Conservation (phyloP, 2,113 vertebrate species). For the Epinephelus fuscoguttatus region DNA sequence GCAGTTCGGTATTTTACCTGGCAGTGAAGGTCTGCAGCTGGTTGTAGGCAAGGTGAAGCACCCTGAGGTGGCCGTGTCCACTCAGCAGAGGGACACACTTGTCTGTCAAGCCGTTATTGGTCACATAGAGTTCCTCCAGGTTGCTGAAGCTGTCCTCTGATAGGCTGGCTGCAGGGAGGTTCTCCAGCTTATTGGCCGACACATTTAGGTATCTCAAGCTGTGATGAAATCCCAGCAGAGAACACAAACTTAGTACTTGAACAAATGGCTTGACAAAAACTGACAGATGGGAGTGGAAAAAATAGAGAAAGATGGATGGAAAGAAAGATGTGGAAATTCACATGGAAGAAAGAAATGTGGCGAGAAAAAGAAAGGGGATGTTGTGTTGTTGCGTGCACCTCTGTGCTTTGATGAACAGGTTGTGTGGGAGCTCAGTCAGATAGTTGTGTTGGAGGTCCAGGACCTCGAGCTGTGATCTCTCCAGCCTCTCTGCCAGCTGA, state of each 20-base stretch:
- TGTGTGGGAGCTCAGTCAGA: slow-evolving; percentile 91
- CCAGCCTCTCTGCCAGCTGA: slow-evolving; percentile 89
- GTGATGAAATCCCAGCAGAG: slow-evolving; percentile 28
- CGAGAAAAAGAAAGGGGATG: not conserved
- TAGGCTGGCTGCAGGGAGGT: slow-evolving; percentile 90
- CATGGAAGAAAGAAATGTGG: too few species aligned
- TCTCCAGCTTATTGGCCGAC: slow-evolving; percentile 96
- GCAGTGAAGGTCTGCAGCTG: slow-evolving; percentile 96
- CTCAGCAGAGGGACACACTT: slow-evolving; percentile 93
- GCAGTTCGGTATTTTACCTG: slow-evolving; percentile 82
- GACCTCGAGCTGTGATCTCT: slow-evolving; percentile 90
- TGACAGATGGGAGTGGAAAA: not conserved
- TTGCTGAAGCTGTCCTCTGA: slow-evolving; percentile 93
- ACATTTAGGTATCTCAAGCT: slow-evolving; percentile 95
- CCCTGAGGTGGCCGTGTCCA: slow-evolving; percentile 91
- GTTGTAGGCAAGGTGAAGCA: slow-evolving; percentile 96
- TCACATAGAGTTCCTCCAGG: slow-evolving; percentile 95
- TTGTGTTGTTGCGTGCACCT: slow-evolving; percentile 81
- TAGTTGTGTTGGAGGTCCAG: slow-evolving; percentile 96
- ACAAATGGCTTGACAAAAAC: not conserved
- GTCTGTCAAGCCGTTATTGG: slow-evolving; percentile 94
- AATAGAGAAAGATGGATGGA: not conserved
- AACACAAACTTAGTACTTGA: not conserved
- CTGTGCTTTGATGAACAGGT: slow-evolving; percentile 92
- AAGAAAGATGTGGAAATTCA: not conserved